Conservation (phyloP, 2,797 vertebrate species). For the Lacerta bilineata region DNA sequence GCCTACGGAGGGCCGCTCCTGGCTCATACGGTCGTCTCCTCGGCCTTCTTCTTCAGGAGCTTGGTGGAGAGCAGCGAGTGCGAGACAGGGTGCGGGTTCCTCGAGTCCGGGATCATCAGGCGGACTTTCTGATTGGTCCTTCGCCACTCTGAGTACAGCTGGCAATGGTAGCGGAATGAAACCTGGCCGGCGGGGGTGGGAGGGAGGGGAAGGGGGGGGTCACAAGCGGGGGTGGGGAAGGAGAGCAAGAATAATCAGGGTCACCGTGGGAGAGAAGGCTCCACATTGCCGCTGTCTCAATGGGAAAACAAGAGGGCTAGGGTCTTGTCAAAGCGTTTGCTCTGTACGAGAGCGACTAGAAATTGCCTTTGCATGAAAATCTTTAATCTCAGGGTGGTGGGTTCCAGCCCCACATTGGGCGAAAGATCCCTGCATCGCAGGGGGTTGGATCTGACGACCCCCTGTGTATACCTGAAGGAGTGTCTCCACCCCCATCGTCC, state of each 20-base stretch:
- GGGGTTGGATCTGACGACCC: too few relatives aligned
- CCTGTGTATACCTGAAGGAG: too few relatives aligned
- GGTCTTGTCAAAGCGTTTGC: too few relatives aligned
- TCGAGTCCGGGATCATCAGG: slow-evolving; percentile 87
- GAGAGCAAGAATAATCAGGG: background rate
- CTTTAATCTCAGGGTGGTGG: too few relatives aligned
- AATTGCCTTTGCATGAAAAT: too few relatives aligned
- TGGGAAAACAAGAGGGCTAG: background rate
- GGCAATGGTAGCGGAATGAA: slow-evolving; percentile 97
- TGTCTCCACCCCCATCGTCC: too few relatives aligned
- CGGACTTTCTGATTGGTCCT: slow-evolving; percentile 95
- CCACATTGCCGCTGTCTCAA: too few relatives aligned
- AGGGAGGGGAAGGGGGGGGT: background rate
- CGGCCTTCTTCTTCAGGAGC: slow-evolving; percentile 88
- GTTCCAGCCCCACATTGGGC: too few relatives aligned
- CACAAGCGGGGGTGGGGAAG: background rate
- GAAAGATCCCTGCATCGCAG: too few relatives aligned
- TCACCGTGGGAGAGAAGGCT: too few relatives aligned
- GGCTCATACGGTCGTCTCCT: slow-evolving; percentile 92
- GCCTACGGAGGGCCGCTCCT: background rate
- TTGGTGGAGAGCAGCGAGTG: slow-evolving; percentile 89
- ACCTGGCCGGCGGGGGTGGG: slow-evolving; percentile 78
- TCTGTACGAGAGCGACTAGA: too few relatives aligned
- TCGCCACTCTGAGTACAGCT: slow-evolving; percentile 96
- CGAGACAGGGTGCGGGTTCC: slow-evolving; percentile 83